Conservation (phyloP, 2,113 vertebrate genomes). For the Aramus guarauna region DNA sequence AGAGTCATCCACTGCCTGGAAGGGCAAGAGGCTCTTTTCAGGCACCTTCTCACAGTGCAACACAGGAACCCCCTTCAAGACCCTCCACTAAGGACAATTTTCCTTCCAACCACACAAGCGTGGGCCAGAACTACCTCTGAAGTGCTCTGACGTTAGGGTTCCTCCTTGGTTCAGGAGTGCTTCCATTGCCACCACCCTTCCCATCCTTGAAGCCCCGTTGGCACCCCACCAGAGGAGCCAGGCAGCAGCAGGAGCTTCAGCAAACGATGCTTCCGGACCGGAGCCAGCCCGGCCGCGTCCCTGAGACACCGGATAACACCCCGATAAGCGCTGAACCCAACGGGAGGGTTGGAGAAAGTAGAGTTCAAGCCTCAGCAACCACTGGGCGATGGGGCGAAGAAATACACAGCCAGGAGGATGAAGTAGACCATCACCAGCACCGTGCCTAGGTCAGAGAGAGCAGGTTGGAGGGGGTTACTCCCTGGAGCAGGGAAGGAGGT, state of each 20-base stretch:
- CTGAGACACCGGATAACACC: neutral
- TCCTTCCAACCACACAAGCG: rapidly evolving
- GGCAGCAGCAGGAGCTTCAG: neutral
- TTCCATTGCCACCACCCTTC: neutral
- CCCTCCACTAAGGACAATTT: neutral
- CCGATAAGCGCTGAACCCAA: rapidly evolving
- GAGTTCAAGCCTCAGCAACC: slow-evolving; percentile 72
- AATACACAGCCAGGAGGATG: slow-evolving; percentile 81
- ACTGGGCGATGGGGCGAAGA: slow-evolving; percentile 79
- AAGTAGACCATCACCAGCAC: slow-evolving; percentile 83
- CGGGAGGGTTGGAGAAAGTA: rapidly evolving
- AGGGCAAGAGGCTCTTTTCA: neutral
- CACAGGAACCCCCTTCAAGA: neutral
- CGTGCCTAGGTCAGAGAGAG: slow-evolving; percentile 65
- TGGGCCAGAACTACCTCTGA: neutral
- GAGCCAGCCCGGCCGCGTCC: neutral
- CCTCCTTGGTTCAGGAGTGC: neutral
- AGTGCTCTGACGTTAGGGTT: neutral
- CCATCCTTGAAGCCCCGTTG: neutral
- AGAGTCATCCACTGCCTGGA: neutral
- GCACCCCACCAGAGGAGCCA: neutral
- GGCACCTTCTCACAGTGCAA: neutral
- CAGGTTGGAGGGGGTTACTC: neutral
- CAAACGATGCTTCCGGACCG: neutral
- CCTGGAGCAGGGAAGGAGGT: neutral